These are phyloP conservation scores for Columba janthina DNA, from an alignment of 2,113 vertebrate species.

Conservation along the genomic window DNA sequence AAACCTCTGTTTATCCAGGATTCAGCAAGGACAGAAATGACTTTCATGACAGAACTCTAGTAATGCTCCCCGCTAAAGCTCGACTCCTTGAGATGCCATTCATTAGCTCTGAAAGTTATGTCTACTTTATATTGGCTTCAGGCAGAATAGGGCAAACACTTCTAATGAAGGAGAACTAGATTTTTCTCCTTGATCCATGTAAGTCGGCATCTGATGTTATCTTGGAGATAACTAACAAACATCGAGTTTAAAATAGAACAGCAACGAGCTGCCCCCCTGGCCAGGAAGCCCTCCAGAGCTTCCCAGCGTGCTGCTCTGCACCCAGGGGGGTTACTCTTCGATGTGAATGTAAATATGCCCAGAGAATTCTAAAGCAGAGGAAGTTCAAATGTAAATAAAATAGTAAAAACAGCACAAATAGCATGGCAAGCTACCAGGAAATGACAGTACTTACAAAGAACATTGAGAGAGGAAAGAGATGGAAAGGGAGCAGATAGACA, in stretches of 20 bases:
- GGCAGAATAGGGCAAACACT: constrained; percentile 22
- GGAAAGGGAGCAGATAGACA: not conserved
- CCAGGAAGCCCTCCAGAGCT: constrained; percentile 21
- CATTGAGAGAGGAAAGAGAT: not conserved
- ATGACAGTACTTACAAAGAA: not conserved
- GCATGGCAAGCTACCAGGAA: not conserved
- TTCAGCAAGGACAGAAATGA: constrained; percentile 15
- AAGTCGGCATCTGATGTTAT: constrained; percentile 21
- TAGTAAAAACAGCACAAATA: not conserved
- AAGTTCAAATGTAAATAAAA: constrained; percentile 54
- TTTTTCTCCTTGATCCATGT: constrained; percentile 50
- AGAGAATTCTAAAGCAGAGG: constrained; percentile 28
- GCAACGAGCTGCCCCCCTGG: not conserved
- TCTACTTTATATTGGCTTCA: constrained; percentile 11
- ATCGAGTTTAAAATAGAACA: not conserved
- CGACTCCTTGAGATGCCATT: not conserved
- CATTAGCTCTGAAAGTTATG: constrained; percentile 53
- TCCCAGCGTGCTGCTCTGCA: not conserved
- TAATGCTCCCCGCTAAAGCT: not conserved
- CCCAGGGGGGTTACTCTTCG: not conserved
- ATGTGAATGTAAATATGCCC: constrained; percentile 51
- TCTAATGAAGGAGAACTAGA: constrained; percentile 43
- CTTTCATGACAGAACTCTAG: constrained; percentile 2
- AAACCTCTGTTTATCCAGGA: constrained; percentile 38
- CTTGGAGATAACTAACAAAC: constrained; percentile 43